These are phyloP conservation scores for Neuroterus valhalla DNA, from an alignment of 1,140 invertebrate species.

Conservation along the genomic window DNA sequence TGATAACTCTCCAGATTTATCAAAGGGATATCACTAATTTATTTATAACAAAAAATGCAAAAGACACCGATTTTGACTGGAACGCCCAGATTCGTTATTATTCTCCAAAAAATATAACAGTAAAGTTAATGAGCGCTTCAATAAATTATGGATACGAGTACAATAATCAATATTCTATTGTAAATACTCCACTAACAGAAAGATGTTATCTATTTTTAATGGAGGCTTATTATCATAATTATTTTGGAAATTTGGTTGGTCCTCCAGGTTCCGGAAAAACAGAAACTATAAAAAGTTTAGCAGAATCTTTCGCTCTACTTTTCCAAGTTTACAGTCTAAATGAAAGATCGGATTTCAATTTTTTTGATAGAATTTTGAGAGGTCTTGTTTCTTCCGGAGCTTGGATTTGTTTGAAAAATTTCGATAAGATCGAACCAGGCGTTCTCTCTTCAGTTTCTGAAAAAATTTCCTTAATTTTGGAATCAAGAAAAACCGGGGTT, in stretches of 20 bases:
- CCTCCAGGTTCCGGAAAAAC: constrained; percentile 82
- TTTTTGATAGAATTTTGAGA: constrained; percentile 78
- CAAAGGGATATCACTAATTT: constrained; percentile 78
- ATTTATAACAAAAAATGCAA: constrained; percentile 74
- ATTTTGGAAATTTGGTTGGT: constrained; percentile 80
- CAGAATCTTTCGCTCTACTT: constrained; percentile 80
- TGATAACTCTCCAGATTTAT: constrained; percentile 79
- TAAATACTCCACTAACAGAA: constrained; percentile 93
- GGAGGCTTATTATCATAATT: constrained; percentile 82
- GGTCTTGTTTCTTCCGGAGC: constrained; percentile 81
- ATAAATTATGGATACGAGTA: constrained; percentile 88
- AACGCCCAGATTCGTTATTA: constrained; percentile 92
- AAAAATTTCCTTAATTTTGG: constrained; percentile 75
- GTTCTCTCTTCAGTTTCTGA: constrained; percentile 75
- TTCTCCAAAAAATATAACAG: constrained; percentile 83
- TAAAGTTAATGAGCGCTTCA: constrained; percentile 86
- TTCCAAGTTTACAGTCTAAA: constrained; percentile 83
- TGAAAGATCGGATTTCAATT: constrained; percentile 78
- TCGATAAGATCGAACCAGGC: constrained; percentile 79
- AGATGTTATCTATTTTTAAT: constrained; percentile 93
- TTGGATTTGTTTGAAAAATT: constrained; percentile 85
- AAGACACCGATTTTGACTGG: constrained; percentile 90
- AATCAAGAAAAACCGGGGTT: constrained; percentile 73
- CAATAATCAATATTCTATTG: constrained; percentile 86
- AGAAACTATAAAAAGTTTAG: constrained; percentile 82